Conservation (phyloP, 2,797 vertebrate genomes). For the Fistularia commersonii region DNA sequence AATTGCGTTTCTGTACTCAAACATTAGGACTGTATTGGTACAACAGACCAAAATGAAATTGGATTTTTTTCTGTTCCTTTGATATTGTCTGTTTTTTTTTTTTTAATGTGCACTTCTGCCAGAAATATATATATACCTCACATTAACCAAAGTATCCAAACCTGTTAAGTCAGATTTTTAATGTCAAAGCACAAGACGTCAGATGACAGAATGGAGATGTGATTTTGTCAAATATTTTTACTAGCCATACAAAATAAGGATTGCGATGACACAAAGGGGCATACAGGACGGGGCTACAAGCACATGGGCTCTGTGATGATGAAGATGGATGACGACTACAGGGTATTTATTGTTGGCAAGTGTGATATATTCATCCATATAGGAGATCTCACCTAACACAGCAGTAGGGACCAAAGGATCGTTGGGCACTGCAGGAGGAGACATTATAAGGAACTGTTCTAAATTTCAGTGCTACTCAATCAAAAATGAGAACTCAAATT, state of each 20-base stretch:
- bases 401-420: constrained; percentile 98
- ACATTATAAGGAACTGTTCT: constrained; percentile 44
- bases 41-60: no score
- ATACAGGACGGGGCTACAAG: constrained; percentile 25
- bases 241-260: neutral
- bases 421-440: constrained; percentile 91
- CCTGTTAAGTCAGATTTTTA: no score
- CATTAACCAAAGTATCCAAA: no score
- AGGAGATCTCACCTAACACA: constrained; percentile 94
- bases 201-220: no score
- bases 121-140: no score
- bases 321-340: constrained; percentile 45
- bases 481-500: neutral
- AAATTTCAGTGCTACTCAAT: constrained; percentile 16
- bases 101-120: no score
- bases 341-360: constrained; percentile 61
- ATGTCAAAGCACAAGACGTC: no score
- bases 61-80: no score
- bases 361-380: constrained; percentile 54
- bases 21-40: no score
- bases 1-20: no score
- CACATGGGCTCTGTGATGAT: constrained; percentile 28
- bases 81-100: no score
- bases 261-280: constrained; percentile 10
- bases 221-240: no score